Conservation (phyloP, 2,888 invertebrate genomes). For the Coremacera marginata region DNA sequence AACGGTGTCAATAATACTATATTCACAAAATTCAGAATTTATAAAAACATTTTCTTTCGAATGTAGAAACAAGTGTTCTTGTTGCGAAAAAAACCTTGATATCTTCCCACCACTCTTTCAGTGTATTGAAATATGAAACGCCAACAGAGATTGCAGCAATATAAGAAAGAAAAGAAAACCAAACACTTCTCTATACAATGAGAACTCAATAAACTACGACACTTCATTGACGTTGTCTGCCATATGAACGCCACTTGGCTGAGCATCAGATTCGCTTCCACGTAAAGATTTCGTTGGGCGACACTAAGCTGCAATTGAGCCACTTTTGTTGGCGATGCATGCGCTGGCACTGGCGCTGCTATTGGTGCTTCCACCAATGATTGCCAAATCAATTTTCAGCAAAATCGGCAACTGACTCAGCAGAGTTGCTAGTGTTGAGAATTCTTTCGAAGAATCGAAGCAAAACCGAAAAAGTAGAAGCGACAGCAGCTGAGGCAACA, state of each 20-base stretch:
- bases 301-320: too few species aligned
- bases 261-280: constrained; percentile 29
- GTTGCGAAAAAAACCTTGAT: too few species aligned
- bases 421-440: not conserved
- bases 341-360: not conserved
- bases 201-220: constrained; percentile 9
- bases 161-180: not conserved
- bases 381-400: constrained; percentile 30
- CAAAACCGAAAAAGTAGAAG: not conserved
- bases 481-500: not conserved
- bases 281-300: constrained; percentile 17
- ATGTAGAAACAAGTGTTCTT: too few species aligned
- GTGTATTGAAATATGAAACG: not conserved
- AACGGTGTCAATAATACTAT: too few species aligned
- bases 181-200: not conserved
- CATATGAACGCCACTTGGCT: not conserved
- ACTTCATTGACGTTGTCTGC: constrained; percentile 16
- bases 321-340: not conserved
- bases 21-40: not conserved
- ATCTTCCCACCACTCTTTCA: too few species aligned
- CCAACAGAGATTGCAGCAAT: not conserved
- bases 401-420: not conserved
- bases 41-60: too few species aligned
- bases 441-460: not conserved
- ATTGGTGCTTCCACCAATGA: constrained; percentile 5